Evolutionary conservation across 2,797 vertebrate species (phyloP).

Genomic region (Poeciliopsis presidionis): DNA sequence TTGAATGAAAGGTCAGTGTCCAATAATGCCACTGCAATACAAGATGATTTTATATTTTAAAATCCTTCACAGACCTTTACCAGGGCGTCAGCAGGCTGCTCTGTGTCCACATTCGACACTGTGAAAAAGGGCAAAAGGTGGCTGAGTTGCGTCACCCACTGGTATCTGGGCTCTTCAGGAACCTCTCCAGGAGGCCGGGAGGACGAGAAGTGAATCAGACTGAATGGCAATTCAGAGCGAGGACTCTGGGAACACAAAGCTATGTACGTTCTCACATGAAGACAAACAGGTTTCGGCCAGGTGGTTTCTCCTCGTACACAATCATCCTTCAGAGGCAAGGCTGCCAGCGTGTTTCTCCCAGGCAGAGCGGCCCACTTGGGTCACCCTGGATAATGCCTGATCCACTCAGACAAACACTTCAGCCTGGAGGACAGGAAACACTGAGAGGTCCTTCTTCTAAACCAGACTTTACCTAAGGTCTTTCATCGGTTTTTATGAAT

Average conservation of each 20-base stretch:
- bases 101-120: not conserved
- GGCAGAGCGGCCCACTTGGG: conserved; percentile 55
- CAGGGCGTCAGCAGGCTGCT: not conserved
- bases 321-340: conserved; percentile 42
- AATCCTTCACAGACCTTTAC: not conserved
- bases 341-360: conserved; percentile 49
- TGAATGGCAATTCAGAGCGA: conserved; percentile 37
- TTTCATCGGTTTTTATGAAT: conserved; percentile 69
- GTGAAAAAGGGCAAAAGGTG: not conserved
- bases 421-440: conserved; percentile 66
- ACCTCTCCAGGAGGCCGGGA: not conserved
- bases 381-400: conserved; percentile 57
- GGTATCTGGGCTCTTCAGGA: not conserved
- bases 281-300: conserved; percentile 51
- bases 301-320: conserved; percentile 58
- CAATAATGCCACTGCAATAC: not conserved
- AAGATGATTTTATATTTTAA: not conserved
- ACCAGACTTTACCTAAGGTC: conserved; percentile 52
- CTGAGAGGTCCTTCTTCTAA: conserved; percentile 47
- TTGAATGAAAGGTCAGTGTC: not conserved
- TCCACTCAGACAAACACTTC: conserved; percentile 73
- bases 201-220: conserved; percentile 28
- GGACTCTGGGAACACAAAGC: conserved; percentile 64
- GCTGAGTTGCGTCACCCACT: not conserved
- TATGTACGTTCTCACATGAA: conserved; percentile 67